Conservation (phyloP, 2,797 vertebrate species). For the Artibeus lituratus region DNA sequence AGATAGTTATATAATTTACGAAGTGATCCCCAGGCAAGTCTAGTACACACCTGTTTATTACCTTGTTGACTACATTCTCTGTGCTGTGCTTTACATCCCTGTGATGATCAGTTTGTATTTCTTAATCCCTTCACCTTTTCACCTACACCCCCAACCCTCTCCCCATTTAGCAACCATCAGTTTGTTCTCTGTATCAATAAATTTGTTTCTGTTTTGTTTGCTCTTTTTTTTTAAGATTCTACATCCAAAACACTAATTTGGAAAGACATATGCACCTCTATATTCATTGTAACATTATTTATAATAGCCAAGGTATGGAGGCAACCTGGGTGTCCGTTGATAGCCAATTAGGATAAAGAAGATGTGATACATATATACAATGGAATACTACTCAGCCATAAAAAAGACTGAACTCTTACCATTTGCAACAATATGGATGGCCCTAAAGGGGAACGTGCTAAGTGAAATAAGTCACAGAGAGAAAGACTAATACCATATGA, state of each 20-base stretch:
- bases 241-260: not conserved
- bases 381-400: not conserved
- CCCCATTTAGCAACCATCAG: not conserved
- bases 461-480: not conserved
- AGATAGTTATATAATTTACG: not conserved
- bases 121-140: not conserved
- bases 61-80: not conserved
- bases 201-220: not conserved
- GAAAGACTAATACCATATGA: not conserved
- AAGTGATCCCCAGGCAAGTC: not conserved
- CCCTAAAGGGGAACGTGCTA: not conserved
- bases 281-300: not conserved
- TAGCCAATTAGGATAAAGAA: not conserved
- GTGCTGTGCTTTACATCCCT: not conserved
- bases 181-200: not conserved
- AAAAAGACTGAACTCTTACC: not conserved
- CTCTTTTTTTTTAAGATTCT: not conserved
- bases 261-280: not conserved
- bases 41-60: not conserved
- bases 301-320: not conserved
- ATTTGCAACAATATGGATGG: not conserved
- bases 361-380: not conserved
- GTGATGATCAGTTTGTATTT: not conserved
- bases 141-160: not conserved
- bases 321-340: not conserved